Conservation (phyloP, 2,113 vertebrate genomes). For the Sphaerodactylus townsendi region DNA sequence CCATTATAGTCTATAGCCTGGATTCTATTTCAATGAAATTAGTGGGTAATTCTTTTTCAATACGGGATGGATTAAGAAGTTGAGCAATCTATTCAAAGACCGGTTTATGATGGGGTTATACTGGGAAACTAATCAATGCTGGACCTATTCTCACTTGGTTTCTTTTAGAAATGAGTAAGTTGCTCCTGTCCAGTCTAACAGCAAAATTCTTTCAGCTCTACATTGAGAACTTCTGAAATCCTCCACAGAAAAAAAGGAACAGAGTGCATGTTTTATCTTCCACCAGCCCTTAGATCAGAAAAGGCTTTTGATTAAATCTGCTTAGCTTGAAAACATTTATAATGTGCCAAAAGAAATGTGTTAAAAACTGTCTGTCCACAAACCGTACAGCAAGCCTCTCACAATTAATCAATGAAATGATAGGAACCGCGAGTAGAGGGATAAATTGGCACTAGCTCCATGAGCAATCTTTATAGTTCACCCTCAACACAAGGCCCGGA, state of each 20-base stretch:
- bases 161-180: neutral
- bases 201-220: accelerated
- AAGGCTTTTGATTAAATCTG: neutral
- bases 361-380: neutral
- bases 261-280: neutral
- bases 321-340: neutral
- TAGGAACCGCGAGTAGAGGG: neutral
- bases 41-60: neutral
- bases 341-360: accelerated
- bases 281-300: neutral
- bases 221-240: neutral
- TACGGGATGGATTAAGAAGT: neutral
- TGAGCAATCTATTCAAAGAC: neutral
- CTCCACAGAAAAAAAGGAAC: neutral
- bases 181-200: neutral
- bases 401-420: neutral
- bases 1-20: neutral
- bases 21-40: neutral
- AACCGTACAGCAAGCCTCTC: neutral
- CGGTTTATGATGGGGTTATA: neutral
- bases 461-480: neutral
- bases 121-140: neutral
- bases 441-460: neutral
- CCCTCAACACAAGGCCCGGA: neutral
- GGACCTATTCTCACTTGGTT: neutral